Percentiles rank a stretch among this genome's conserved stretches.
phyloP scores from a whole-genome alignment of 2,797 vertebrate species.

The Malurus leucopterus region DNA sequence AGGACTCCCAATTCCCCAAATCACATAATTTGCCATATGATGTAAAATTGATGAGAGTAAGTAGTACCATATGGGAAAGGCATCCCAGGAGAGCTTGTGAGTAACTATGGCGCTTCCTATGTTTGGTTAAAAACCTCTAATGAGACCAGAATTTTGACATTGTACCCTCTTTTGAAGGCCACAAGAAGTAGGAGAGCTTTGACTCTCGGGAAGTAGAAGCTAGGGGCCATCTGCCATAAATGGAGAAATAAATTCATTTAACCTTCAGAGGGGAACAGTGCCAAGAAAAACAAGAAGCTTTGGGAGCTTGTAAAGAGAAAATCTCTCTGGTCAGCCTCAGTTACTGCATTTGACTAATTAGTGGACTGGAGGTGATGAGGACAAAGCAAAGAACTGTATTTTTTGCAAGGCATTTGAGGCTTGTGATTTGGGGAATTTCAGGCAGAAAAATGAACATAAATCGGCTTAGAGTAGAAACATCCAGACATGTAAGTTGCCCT shows the following conservation, averaged over 20 bases:
- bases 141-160: neutral
- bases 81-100: neutral
- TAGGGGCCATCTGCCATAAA: neutral
- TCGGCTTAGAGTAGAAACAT: neutral
- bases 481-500: neutral
- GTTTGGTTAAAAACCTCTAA: slow-evolving; percentile 13
- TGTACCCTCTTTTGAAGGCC: neutral
- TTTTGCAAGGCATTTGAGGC: neutral
- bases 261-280: neutral
- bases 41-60: slow-evolving; percentile 13
- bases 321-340: neutral
- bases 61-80: neutral
- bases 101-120: neutral
- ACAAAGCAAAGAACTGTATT: neutral
- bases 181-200: neutral
- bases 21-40: slow-evolving; percentile 4
- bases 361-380: neutral
- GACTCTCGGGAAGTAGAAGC: neutral
- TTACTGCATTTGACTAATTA: slow-evolving; percentile 14
- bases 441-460: neutral
- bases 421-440: neutral
- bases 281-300: slow-evolving; percentile 16
- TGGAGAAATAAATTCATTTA: slow-evolving; percentile 12
- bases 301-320: neutral
- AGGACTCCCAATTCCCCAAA: neutral